These are phyloP conservation scores for Epiblema foenella DNA, from an alignment of 2,888 invertebrate species.

Conservation along the genomic window DNA sequence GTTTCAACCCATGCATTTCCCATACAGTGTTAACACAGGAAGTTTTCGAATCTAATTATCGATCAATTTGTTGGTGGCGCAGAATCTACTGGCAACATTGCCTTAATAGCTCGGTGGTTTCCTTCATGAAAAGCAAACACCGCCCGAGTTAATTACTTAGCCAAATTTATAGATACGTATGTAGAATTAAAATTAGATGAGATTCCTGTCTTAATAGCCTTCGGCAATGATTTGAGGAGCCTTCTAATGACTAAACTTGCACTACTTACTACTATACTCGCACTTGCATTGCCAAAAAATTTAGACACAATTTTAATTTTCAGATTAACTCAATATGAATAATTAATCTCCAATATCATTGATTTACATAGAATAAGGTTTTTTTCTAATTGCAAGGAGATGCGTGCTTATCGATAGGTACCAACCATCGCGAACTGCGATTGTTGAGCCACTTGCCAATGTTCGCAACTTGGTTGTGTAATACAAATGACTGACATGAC, in stretches of 20 bases:
- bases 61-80: conserved; percentile 18
- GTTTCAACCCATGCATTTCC: neutral
- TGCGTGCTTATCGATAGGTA: too few species aligned
- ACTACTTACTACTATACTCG: too few species aligned
- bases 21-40: conserved; percentile 16
- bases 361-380: too few species aligned
- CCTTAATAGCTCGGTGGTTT: conserved; percentile 9
- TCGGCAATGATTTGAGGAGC: neutral
- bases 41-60: conserved; percentile 36
- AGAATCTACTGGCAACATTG: conserved; percentile 23
- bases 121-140: conserved; percentile 26
- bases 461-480: too few species aligned
- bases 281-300: too few species aligned
- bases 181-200: conserved; percentile 1
- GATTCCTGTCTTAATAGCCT: neutral
- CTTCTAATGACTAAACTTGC: neutral
- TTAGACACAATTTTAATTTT: too few species aligned
- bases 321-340: too few species aligned
- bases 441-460: too few species aligned
- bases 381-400: too few species aligned
- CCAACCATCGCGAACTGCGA: too few species aligned
- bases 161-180: neutral
- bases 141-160: neutral
- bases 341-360: too few species aligned
- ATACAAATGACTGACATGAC: too few species aligned